Evolutionary conservation across 2,113 vertebrate genomes (phyloP).

Genomic region (Phainopepla nitens): DNA sequence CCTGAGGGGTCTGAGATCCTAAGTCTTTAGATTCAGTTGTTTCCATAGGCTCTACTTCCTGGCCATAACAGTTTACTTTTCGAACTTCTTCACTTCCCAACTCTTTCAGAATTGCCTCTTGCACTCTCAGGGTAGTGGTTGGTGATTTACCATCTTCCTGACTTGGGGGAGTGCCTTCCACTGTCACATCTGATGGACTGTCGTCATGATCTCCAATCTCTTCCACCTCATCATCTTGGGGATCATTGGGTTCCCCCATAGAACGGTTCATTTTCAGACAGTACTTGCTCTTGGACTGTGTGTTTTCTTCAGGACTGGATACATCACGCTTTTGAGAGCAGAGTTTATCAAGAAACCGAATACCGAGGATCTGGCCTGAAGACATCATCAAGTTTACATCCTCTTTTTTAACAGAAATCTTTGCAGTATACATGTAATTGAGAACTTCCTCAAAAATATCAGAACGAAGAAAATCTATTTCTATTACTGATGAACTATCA

Average conservation of each 20-base stretch:
- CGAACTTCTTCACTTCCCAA: conserved; percentile 94
- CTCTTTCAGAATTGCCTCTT: conserved; percentile 96
- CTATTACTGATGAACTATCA: conserved; percentile 93
- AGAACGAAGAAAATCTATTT: conserved; percentile 94
- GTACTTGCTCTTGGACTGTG: conserved; percentile 81
- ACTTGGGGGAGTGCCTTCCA: conserved; percentile 81
- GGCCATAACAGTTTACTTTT: conserved; percentile 95
- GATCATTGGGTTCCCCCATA: conserved; percentile 76
- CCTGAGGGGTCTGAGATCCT: conserved; percentile 86
- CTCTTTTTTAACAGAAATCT: conserved; percentile 94
- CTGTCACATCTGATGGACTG: conserved; percentile 80
- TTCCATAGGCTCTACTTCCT: conserved; percentile 95
- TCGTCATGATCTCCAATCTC: conserved; percentile 94
- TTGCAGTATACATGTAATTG: conserved; percentile 98
- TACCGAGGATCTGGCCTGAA: conserved; percentile 95
- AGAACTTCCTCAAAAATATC: conserved; percentile 97
- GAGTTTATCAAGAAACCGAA: conserved; percentile 95
- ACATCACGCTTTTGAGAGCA: conserved; percentile 95
- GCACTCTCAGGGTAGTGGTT: conserved; percentile 84
- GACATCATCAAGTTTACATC: conserved; percentile 99
- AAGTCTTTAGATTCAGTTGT: conserved; percentile 81
- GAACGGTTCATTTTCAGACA: conserved; percentile 84
- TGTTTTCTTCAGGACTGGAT: conserved; percentile 85
- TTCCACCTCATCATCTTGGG: conserved; percentile 85
- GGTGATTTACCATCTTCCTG: conserved; percentile 86